These are phyloP conservation scores for Atherinosoma microstoma DNA, from an alignment of 2,797 vertebrate genomes.

Conservation along the genomic window DNA sequence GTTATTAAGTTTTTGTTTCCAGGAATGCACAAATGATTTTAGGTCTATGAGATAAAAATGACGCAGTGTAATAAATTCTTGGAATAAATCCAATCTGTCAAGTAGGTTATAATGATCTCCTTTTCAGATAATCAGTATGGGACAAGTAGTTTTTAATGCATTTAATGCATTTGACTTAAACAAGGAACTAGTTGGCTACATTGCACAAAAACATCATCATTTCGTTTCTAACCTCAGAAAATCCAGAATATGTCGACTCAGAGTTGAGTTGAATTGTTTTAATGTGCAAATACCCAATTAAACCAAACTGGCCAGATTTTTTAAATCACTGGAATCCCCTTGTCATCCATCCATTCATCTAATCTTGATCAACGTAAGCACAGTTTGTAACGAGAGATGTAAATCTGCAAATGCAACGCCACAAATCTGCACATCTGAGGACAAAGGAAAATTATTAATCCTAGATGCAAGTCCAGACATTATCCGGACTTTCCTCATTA, in stretches of 20 bases:
- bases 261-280: neutral
- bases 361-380: neutral
- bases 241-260: neutral
- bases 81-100: constrained; percentile 3
- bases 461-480: constrained; percentile 6
- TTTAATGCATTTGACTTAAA: neutral
- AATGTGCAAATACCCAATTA: neutral
- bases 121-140: neutral
- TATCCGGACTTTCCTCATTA: constrained; percentile 19
- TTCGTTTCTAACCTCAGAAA: neutral
- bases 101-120: neutral
- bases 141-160: neutral
- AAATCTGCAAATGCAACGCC: constrained; percentile 7
- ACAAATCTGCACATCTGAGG: constrained; percentile 9
- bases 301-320: neutral
- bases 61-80: neutral
- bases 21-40: constrained; percentile 5
- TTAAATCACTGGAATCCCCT: neutral
- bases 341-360: neutral
- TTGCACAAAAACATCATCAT: neutral
- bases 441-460: constrained; percentile 20
- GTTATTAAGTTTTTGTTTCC: neutral
- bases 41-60: neutral
- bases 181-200: neutral
- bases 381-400: neutral